Base-by-base conservation (phyloP, 2,113 vertebrate species). In the Myrmecophaga tridactyla region DNA sequence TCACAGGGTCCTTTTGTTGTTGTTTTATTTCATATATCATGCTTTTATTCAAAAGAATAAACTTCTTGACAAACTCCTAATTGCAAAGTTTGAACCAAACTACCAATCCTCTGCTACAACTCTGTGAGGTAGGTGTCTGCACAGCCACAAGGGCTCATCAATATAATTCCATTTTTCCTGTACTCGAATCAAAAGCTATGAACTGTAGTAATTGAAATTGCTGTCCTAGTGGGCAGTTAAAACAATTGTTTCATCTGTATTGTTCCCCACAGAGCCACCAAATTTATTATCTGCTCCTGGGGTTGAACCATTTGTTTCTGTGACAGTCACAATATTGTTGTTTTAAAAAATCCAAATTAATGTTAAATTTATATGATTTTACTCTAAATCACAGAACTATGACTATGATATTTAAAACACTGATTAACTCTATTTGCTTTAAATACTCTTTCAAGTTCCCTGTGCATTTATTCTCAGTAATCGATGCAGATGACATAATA, bases 11-110 rank as follows among this genome's bases (percentile, higher is more conserved):
- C n/a, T n/a, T n/a, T n/a, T n/a, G n/a, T n/a, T n/a, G n/a, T n/a
- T n/a, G n/a, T n/a, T n/a, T n/a, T n/a, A n/a, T 96, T 94, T 86
- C 92, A 11, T n/a, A 65, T 92, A 95, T 18, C 6, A 34, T 96
- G 65, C 70, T 95, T 97, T 97, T 97, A 97, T 97, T 97, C 72
- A 65, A 94, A 94, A 97, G 77, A 97, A 70, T 91, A 89, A 92
- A 89, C 60, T 84, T 43, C 76, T 84, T 80, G 60, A 97, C 95
- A 96, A 88, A 90, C 69, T 94, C 77, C 76, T 78, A 89, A 89
- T 96, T 73, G 94, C 73, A 41, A 89, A 82, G 25, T 89, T 80
- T 91, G 82, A 77, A 65, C 69, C 76, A 65, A 88, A 93, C 51
- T 0, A n/a, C 43, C 43, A 89, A 0, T 86, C 58, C 48, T 78